A percentile compares a stretch with the other conserved stretches of the same genome.
Conservation (phyloP, 2,888 invertebrate species). For the Corbicula japonica region DNA sequence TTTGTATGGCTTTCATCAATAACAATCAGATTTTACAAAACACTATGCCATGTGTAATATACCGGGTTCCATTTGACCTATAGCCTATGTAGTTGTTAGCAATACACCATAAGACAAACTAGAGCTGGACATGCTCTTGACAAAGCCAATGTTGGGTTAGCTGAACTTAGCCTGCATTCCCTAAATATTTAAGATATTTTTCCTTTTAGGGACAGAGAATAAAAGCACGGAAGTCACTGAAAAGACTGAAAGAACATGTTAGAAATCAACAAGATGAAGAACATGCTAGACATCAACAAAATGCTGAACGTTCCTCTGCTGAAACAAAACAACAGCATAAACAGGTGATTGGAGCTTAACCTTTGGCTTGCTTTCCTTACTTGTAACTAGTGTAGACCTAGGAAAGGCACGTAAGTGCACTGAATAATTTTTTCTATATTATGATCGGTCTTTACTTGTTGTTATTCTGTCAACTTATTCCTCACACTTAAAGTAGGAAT, state of each 20-base stretch:
- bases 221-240: conserved; percentile 41
- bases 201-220: conserved; percentile 48
- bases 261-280: background rate
- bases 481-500: background rate
- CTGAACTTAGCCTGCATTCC: background rate
- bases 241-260: conserved; percentile 21
- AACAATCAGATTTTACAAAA: no score
- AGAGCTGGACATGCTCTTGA: background rate
- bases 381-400: background rate
- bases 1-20: no score
- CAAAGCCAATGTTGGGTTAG: background rate
- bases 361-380: background rate
- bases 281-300: no score
- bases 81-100: background rate
- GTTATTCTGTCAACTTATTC: background rate
- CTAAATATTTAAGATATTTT: background rate
- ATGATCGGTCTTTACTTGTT: no score
- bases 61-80: background rate
- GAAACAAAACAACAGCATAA: conserved; percentile 10
- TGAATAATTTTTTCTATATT: background rate
- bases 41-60: background rate
- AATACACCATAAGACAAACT: background rate
- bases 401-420: background rate
- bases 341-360: background rate
- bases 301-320: no score